These are phyloP conservation scores for Norana najaformis DNA, from an alignment of 2,888 invertebrate species.

Conservation along the genomic window DNA sequence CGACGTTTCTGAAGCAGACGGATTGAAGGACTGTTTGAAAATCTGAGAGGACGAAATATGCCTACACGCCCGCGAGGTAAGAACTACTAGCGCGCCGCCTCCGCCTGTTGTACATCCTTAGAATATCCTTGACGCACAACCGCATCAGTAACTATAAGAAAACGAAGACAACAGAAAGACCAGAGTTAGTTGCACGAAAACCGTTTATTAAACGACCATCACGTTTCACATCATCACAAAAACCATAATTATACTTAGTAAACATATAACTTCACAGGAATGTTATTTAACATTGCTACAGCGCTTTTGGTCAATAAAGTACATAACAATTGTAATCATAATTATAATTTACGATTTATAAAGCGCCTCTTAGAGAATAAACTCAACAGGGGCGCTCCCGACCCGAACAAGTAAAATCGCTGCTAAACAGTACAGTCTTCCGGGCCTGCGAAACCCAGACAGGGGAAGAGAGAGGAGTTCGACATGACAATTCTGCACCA, in stretches of 20 bases:
- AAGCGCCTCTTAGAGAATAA: too few relatives aligned
- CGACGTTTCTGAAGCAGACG: background rate
- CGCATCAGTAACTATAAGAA: background rate
- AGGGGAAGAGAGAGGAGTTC: too few relatives aligned
- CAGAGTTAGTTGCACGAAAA: background rate
- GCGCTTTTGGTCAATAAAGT: background rate
- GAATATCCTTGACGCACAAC: slow-evolving; percentile 21
- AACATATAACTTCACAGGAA: background rate
- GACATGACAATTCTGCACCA: background rate
- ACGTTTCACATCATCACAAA: background rate
- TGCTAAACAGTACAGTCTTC: too few relatives aligned
- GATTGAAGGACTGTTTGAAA: background rate
- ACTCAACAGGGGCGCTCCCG: too few relatives aligned
- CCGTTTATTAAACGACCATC: background rate
- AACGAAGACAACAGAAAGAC: background rate
- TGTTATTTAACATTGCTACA: background rate
- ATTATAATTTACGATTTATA: too few relatives aligned
- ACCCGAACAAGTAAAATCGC: too few relatives aligned
- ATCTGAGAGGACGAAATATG: background rate
- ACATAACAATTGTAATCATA: too few relatives aligned
- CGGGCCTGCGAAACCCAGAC: too few relatives aligned
- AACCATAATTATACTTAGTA: background rate
- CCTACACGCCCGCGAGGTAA: background rate
- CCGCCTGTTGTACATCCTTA: background rate
- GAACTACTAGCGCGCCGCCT: background rate